Conservation (phyloP, 2,888 invertebrate species). For the Junonia oenone region DNA sequence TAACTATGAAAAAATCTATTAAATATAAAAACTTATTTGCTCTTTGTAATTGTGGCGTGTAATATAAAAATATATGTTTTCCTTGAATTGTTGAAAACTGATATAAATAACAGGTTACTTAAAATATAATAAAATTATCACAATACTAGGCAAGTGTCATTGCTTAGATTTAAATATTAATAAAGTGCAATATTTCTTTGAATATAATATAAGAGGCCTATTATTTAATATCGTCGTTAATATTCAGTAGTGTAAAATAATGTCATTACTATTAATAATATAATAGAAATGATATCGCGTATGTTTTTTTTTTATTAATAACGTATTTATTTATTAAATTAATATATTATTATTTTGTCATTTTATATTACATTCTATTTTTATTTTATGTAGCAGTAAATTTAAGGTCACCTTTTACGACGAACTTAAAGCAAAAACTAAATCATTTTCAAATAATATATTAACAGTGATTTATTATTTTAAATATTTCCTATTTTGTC, state of each 20-base stretch:
- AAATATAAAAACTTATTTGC: background rate
- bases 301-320: background rate
- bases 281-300: constrained; percentile 1
- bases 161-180: background rate
- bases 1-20: no score
- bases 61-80: background rate
- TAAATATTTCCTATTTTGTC: no score
- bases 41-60: background rate
- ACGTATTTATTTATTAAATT: background rate
- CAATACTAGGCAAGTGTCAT: background rate
- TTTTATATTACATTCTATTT: background rate
- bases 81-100: background rate
- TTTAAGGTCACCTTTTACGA: background rate
- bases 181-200: constrained; percentile 18
- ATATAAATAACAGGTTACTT: background rate
- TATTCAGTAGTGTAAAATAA: background rate
- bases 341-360: background rate
- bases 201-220: constrained; percentile 16
- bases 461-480: background rate
- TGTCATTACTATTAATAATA: background rate
- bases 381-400: no score
- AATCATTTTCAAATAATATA: background rate
- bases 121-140: background rate
- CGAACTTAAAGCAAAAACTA: no score
- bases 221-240: background rate